Conservation (phyloP, 1,140 invertebrate genomes). For the Charaxes varanes region DNA sequence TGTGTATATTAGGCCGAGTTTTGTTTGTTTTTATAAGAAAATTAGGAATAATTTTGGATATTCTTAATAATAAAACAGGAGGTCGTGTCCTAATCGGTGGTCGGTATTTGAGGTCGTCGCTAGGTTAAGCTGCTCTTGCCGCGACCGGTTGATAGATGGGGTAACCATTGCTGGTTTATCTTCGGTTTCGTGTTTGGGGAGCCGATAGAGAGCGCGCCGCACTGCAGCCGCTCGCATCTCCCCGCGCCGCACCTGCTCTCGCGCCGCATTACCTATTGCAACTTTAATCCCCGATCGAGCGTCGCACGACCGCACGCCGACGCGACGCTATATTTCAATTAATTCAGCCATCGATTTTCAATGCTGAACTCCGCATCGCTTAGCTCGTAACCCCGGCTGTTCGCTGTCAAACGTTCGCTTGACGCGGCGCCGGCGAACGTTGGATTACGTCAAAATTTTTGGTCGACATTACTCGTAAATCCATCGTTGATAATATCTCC, state of each 20-base stretch:
- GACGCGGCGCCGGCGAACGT: constrained; percentile 17
- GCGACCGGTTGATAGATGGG: too few species aligned
- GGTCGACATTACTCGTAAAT: constrained; percentile 19
- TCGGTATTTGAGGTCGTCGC: too few species aligned
- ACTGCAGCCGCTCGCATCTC: constrained; percentile 29
- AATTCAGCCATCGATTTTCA: constrained; percentile 60
- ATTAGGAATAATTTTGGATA: too few species aligned
- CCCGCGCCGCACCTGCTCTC: constrained; percentile 40
- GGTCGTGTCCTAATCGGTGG: too few species aligned
- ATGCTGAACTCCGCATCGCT: constrained; percentile 43
- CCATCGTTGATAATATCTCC: too few species aligned
- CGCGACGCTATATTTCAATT: constrained; percentile 68
- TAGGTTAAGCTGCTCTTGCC: too few species aligned
- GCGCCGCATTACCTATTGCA: constrained; percentile 43
- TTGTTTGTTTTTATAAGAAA: too few species aligned
- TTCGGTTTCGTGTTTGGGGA: constrained; percentile 59
- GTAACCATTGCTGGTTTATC: too few species aligned
- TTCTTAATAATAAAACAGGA: too few species aligned
- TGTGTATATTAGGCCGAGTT: too few species aligned
- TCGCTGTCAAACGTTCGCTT: constrained; percentile 28
- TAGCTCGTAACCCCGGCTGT: constrained; percentile 34
- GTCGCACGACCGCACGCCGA: constrained; percentile 49
- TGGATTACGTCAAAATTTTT: constrained; percentile 14
- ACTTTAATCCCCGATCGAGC: constrained; percentile 62
- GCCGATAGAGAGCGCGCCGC: constrained; percentile 45